A percentile compares a stretch with the other conserved stretches of the same genome.
phyloP scores from a whole-genome alignment of 2,797 vertebrate genomes.

The Manis javanica region DNA sequence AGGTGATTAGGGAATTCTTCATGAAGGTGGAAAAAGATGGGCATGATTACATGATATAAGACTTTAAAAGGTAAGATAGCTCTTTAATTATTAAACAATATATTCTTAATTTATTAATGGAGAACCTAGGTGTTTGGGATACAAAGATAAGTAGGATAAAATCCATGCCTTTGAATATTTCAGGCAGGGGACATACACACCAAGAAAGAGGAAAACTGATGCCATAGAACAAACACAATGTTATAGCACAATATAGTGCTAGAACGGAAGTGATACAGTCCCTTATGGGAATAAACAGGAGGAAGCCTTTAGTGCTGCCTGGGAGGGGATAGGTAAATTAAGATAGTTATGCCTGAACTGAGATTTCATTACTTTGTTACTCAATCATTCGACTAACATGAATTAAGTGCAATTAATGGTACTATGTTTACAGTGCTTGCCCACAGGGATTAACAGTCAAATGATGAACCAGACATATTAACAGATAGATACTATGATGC shows the following conservation, averaged over 20 bases:
- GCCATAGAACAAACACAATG: background rate
- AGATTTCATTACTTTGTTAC: background rate
- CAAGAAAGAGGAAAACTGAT: background rate
- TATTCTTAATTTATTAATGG: constrained; percentile 50
- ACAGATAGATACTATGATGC: background rate
- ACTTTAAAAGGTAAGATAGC: constrained; percentile 51
- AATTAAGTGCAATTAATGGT: background rate
- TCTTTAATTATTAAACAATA: constrained; percentile 47
- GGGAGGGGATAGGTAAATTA: background rate
- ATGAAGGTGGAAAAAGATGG: constrained; percentile 46
- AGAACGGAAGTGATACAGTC: background rate
- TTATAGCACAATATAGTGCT: background rate
- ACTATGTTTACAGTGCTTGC: background rate
- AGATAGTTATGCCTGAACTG: background rate
- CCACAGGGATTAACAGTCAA: background rate
- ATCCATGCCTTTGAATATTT: constrained; percentile 27
- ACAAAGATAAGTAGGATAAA: constrained; percentile 47
- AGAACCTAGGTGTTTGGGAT: background rate
- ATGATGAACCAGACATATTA: background rate
- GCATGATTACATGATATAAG: background rate
- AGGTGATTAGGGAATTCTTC: background rate
- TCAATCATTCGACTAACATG: background rate
- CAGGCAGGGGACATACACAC: background rate
- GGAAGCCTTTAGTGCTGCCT: background rate
- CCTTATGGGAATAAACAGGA: background rate